Evolutionary conservation across 1,140 invertebrate genomes (phyloP), one percentile per base, ranked within the genome.

Genomic region (Stratiolaelaps scimitus): DNA sequence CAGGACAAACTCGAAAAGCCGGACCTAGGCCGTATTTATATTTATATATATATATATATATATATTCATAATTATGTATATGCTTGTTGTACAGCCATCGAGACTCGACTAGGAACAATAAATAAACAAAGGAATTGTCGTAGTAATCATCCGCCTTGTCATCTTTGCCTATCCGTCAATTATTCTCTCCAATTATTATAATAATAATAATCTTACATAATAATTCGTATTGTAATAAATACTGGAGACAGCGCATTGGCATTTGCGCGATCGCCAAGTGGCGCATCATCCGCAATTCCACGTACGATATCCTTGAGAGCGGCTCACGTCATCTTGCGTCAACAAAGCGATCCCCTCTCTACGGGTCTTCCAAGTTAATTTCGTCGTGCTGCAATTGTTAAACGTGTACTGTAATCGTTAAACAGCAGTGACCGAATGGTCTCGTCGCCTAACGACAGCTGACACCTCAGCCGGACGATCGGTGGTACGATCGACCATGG

Each of bases 51-150:
- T 48, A 6, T 48, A 28, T 48, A 48, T 28, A 48, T 23, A 23
- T n/a, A n/a, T n/a, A n/a, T n/a, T n/a, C n/a, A n/a, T n/a, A n/a
- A n/a, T n/a, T n/a, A n/a, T n/a, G n/a, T n/a, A n/a, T 40, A 40
- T 40, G 34, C 10, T 40, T 40, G 34, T 40, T 6, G 34, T 40
- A 40, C 34, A 10, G 34, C 34, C 34, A 40, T 40, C 53, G 53
- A 34, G 26, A 34, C 15, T 29, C 53, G 53, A 60, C 53, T 29
- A 60, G 53, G 53, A 60, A 60, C 53, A 60, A 60, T 60, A 60
- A 60, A 60, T 60, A 60, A 60, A 60, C 53, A 60, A 60, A 60
- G 10, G 34, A 40, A 40, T 40, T 40, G 4, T 10, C 10, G 4
- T 40, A 40, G 10, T 40, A 40, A 40, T 40, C 34, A 10, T 40